These are phyloP conservation scores for Bombus confusus DNA, from an alignment of 1,140 invertebrate genomes.

Conservation along the genomic window DNA sequence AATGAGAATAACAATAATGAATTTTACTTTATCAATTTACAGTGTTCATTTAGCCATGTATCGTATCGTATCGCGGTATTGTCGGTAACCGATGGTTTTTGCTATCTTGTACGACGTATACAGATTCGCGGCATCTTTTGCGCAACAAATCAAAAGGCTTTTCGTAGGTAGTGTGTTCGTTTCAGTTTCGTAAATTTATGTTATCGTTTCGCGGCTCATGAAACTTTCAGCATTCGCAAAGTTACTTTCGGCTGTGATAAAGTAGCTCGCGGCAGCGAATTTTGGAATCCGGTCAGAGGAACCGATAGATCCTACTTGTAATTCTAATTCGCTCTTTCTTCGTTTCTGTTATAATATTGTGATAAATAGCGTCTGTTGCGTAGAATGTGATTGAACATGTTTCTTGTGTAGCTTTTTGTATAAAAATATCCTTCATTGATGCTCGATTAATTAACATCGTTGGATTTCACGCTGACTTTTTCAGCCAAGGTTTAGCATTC, in stretches of 20 bases:
- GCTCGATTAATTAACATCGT: background rate
- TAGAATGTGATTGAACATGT: background rate
- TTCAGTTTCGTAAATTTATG: background rate
- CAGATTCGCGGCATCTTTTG: background rate
- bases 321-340: slow-evolving; percentile 51
- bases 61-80: background rate
- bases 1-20: background rate
- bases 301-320: slow-evolving; percentile 15
- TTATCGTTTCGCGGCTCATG: background rate
- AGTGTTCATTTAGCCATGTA: too few species aligned
- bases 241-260: slow-evolving; percentile 27
- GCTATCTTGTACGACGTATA: background rate
- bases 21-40: background rate
- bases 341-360: background rate
- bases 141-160: background rate
- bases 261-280: slow-evolving; percentile 33
- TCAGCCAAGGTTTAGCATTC: too few species aligned
- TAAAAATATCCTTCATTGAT: background rate
- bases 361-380: background rate
- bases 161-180: background rate
- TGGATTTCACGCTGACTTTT: too few species aligned
- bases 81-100: background rate
- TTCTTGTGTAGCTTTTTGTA: background rate
- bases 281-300: background rate
- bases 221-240: slow-evolving; percentile 2